Evolutionary conservation across 2,113 vertebrate species (phyloP), one percentile per base, ranked within the genome.

Genomic region (Malurus alboscapulatus): DNA sequence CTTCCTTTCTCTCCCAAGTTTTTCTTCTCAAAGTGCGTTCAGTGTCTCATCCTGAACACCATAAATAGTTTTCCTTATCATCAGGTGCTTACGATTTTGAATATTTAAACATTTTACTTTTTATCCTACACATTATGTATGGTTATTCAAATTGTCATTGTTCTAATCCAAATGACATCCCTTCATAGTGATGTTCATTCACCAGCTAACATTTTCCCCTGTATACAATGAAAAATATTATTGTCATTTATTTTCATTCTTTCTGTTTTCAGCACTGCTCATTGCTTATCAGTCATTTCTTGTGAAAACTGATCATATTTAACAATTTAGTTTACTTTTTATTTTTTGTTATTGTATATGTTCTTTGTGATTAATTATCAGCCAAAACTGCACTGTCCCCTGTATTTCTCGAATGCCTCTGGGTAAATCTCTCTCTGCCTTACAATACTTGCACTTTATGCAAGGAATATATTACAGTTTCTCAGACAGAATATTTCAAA

Each of bases 341-440:
- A 19, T 29, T 79, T 72, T 54, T 59, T 84, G 17, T 71, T 72
- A 48, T 57, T 54, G 10, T 17, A 40, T 29, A 12, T 48, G 15
- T 51, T 81, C 21, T 19, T 93, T 82, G 90, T 50, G 69, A 83
- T 51, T 94, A 74, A 65, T 80, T 84, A 48, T 44, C 53, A 71
- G 6, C 7, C 27, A 84, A 78, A 95, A 82, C 14, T 65, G 27
- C 27, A 13, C 32, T 85, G 12, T 61, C 44, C 44, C 25, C 34
- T 17, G 7, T 1, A 5, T 82, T 87, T 89, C 44, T 72, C 30
- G 82, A 87, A 82, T 29, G 19, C 40, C 11, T 65, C 50, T 57
- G 63, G 26, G 38, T 68, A 78, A 63, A 79, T 63, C 34, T 78
- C 18, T 81, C 32, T 84, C 77, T 76, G 17, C 13, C 20, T 82